Percentiles rank a stretch among this genome's conserved stretches.
Evolutionary conservation across 2,797 vertebrate genomes (phyloP).

Genomic region (Periophthalmus magnuspinnatus): DNA sequence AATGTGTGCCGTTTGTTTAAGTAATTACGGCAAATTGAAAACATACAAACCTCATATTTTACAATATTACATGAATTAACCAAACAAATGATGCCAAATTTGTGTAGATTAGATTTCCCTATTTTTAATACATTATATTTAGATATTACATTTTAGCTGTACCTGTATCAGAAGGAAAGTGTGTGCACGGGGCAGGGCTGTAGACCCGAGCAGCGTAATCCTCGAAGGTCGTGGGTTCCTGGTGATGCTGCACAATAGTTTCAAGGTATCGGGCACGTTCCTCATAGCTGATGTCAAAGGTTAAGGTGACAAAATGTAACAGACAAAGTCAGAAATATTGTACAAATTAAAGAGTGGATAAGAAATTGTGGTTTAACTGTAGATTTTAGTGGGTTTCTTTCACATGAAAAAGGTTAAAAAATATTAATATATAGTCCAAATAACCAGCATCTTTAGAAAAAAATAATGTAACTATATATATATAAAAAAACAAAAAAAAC

Average conservation of each 20-base stretch:
- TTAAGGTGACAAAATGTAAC: slow-evolving; percentile 74
- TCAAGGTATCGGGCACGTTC: slow-evolving; percentile 95
- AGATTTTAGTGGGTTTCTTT: too few species aligned
- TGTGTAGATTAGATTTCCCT: neutral
- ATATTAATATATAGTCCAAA: too few species aligned
- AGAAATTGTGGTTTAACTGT: neutral
- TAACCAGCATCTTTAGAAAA: too few species aligned
- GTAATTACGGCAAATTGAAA: slow-evolving; percentile 13
- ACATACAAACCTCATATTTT: neutral
- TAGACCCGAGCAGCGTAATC: slow-evolving; percentile 97
- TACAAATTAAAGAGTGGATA: neutral
- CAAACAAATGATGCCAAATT: neutral
- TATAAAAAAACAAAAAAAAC: neutral
- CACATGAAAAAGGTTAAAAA: too few species aligned
- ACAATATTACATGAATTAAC: neutral
- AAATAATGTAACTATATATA: too few species aligned
- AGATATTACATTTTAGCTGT: slow-evolving; percentile 38
- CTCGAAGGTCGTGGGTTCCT: slow-evolving; percentile 94
- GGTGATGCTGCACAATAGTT: slow-evolving; percentile 94
- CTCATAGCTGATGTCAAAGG: slow-evolving; percentile 86
- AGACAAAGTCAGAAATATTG: neutral
- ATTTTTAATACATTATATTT: neutral
- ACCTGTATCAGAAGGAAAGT: slow-evolving; percentile 89
- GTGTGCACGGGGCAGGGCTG: slow-evolving; percentile 92
- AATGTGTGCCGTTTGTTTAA: neutral